These are phyloP conservation scores for Microchirus variegatus DNA, from an alignment of 2,797 vertebrate genomes.

Conservation along the genomic window DNA sequence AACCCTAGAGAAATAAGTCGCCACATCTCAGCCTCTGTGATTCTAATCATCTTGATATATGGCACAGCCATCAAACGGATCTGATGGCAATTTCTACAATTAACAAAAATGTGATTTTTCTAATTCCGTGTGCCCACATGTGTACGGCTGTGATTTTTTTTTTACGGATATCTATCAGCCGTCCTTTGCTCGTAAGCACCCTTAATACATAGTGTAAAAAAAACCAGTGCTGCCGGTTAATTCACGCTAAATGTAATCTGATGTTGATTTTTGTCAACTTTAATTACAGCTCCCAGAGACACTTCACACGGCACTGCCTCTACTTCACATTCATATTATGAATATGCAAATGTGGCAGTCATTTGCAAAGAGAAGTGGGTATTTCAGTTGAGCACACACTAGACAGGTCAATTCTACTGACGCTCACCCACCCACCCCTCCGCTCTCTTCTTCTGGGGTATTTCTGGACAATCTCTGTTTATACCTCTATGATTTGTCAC, in stretches of 20 bases:
- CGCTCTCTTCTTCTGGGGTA: slow-evolving; percentile 81
- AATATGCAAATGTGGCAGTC: slow-evolving; percentile 97
- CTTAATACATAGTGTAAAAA: slow-evolving; percentile 83
- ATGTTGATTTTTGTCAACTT: slow-evolving; percentile 99
- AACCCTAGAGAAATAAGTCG: slow-evolving; percentile 61
- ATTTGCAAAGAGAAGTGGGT: slow-evolving; percentile 96
- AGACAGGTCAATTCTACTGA: slow-evolving; percentile 94
- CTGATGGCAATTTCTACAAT: slow-evolving; percentile 29
- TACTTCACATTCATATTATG: slow-evolving; percentile 98
- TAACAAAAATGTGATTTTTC: slow-evolving; percentile 36
- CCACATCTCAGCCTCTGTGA: slow-evolving; percentile 41
- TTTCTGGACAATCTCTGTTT: slow-evolving; percentile 91
- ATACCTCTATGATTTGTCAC: slow-evolving; percentile 76
- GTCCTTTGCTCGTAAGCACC: slow-evolving; percentile 58
- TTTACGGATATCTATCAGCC: slow-evolving; percentile 33
- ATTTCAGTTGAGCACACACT: slow-evolving; percentile 96
- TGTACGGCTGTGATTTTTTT: slow-evolving; percentile 50
- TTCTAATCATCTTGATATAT: slow-evolving; percentile 44
- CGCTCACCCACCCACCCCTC: slow-evolving; percentile 50
- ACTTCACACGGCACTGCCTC: slow-evolving; percentile 96
- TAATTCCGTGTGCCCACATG: slow-evolving; percentile 17
- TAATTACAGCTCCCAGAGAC: slow-evolving; percentile 99
- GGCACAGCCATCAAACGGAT: slow-evolving; percentile 39
- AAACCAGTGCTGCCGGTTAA: slow-evolving; percentile 94
- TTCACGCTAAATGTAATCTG: slow-evolving; percentile 98